Conservation (phyloP, 1,140 invertebrate species). For the Nasonia vitripennis region DNA sequence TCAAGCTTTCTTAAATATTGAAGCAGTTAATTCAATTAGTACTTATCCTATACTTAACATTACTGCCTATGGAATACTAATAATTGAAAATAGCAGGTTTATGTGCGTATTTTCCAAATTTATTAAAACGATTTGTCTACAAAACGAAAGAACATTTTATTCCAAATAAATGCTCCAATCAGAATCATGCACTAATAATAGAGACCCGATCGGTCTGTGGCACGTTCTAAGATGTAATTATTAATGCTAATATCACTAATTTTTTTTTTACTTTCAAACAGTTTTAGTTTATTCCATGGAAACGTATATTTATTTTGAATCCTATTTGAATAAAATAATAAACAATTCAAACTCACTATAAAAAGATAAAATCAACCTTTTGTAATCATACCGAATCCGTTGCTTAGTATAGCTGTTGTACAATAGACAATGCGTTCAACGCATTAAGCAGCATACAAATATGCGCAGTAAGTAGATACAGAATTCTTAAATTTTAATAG, state of each 20-base stretch:
- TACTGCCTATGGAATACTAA: neutral
- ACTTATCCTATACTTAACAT: constrained; percentile 28
- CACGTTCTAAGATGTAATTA: constrained; percentile 9
- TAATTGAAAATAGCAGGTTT: constrained; percentile 9
- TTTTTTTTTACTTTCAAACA: constrained; percentile 14
- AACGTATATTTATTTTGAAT: constrained; percentile 10
- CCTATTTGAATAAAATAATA: neutral
- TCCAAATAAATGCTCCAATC: neutral
- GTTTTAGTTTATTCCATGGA: neutral
- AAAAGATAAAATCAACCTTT: constrained; percentile 25
- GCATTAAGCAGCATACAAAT: constrained; percentile 18
- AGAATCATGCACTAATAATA: constrained; percentile 4
- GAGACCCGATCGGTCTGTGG: neutral
- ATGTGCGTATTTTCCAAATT: constrained; percentile 19
- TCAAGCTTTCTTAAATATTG: neutral
- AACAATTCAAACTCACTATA: constrained; percentile 1
- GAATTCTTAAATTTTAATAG: neutral
- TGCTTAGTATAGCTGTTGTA: constrained; percentile 18
- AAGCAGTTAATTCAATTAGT: constrained; percentile 17
- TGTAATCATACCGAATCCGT: neutral
- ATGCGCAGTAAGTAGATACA: constrained; percentile 6
- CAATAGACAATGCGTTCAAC: constrained; percentile 44
- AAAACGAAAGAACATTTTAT: constrained; percentile 4
- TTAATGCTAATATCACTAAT: constrained; percentile 38
- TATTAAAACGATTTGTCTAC: neutral